Evolutionary conservation across 2,797 vertebrate genomes (phyloP).

Genomic region (Pantherophis alleghaniensis): DNA sequence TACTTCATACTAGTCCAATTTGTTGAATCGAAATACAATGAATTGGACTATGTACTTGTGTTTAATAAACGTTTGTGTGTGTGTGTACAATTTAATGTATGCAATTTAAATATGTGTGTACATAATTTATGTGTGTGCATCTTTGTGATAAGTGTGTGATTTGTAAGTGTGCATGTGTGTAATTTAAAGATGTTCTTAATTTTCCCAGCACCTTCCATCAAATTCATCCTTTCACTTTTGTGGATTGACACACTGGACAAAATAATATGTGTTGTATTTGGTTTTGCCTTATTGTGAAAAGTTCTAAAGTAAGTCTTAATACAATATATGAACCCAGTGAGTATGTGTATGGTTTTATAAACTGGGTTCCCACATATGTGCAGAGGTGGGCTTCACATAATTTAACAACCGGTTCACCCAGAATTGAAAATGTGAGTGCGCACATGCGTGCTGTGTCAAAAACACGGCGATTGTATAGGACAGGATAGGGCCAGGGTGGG

Average conservation of each 20-base stretch:
- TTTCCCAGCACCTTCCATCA: not conserved
- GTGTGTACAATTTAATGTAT: not conserved
- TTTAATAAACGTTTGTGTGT: not conserved
- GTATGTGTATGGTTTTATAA: not conserved
- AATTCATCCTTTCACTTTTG: not conserved
- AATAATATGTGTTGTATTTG: not conserved
- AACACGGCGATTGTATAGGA: too few species aligned
- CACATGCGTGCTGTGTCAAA: too few species aligned
- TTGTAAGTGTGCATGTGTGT: not conserved
- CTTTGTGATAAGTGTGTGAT: not conserved
- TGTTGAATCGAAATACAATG: not conserved
- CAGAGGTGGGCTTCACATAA: too few species aligned
- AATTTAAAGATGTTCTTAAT: not conserved
- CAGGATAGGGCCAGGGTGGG: too few species aligned
- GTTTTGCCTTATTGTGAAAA: not conserved
- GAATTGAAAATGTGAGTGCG: too few species aligned
- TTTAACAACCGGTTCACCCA: too few species aligned
- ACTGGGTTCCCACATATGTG: not conserved
- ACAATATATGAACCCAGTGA: not conserved
- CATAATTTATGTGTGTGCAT: not conserved
- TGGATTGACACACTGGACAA: not conserved
- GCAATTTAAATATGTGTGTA: not conserved
- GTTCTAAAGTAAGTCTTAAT: not conserved
- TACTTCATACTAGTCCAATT: constrained; percentile 34
- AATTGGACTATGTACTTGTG: constrained; percentile 21